Evolutionary conservation across 2,113 vertebrate genomes (phyloP), one percentile per base, ranked within the genome.

Genomic region (Pica pica): DNA sequence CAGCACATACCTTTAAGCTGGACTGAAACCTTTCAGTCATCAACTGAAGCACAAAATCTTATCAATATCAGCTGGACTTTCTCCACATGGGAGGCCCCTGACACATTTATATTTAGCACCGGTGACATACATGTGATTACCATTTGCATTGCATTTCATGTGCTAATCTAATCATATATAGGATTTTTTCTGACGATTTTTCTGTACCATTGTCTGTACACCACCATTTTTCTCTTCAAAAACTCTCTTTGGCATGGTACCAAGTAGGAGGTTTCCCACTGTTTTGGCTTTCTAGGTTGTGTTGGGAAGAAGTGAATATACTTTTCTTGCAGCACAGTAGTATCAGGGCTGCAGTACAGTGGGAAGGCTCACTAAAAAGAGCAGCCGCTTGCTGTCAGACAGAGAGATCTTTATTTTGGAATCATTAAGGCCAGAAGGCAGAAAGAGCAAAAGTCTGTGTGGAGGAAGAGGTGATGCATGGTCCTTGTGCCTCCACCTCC

Each of bases 201-300:
- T 86, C 90, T 79, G 59, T 65, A 42, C 68, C 27, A 44, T 67
- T 95, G 94, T 85, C 79, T 37, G 39, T 21, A n/a, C 13, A 2
- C 44, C 50, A 63, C 50, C 41, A 27, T 68, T 96, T 91, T 84
- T 77, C 85, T 61, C 88, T 44, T 56, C 77, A 49, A 57, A 71
- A 60, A 23, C 81, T 84, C 84, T 71, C 49, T 60, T 79, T 95
- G 89, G 87, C 95, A 39, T 20, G 8, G 11, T 37, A 82, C 91
- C 95, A 95, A 96, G 91, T 46, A 59, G 76, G 86, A 95, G 83
- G 61, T 93, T 95, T 91, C 91, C 89, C 89, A 65, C 89, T 91
- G 69, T 91, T 95, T 79, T 44, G 69, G 33, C 93, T 95, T 87
- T 93, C 47, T 81, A 37, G 73, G 55, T 60, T 91, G 53, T 64